These are phyloP conservation scores for Donacobius atricapilla DNA, from an alignment of 2,113 vertebrate genomes.

Conservation along the genomic window DNA sequence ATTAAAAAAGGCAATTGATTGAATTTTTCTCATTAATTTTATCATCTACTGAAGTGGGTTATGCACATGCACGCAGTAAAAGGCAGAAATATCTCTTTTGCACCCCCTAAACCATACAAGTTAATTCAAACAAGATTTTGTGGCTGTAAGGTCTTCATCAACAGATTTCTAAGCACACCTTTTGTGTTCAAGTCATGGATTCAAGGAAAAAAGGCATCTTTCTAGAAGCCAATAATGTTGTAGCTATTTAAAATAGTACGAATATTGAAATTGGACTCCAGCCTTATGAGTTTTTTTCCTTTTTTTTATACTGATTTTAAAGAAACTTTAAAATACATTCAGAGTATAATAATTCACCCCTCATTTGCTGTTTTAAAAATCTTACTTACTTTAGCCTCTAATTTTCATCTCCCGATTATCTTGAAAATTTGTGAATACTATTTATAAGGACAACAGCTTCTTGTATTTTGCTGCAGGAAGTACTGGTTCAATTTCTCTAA, in stretches of 20 bases:
- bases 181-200: not conserved
- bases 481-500: not conserved
- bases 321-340: too few relatives aligned
- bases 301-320: not conserved
- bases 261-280: not conserved
- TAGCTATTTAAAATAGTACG: not conserved
- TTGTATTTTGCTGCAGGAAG: not conserved
- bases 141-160: not conserved
- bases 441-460: not conserved
- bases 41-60: not conserved
- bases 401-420: not conserved
- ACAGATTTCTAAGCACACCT: not conserved
- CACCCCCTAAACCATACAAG: fast-evolving
- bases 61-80: not conserved
- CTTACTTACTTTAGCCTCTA: not conserved
- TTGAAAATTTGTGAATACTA: not conserved
- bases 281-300: not conserved
- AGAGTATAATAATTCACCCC: not conserved
- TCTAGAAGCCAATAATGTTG: not conserved
- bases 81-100: not conserved
- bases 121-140: not conserved
- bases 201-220: not conserved
- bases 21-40: not conserved
- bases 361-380: not conserved
- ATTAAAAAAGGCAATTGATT: not conserved